A percentile compares a stretch with the other conserved stretches of the same genome.
Conservation (phyloP, 2,797 vertebrate species). For the Choloepus didactylus region DNA sequence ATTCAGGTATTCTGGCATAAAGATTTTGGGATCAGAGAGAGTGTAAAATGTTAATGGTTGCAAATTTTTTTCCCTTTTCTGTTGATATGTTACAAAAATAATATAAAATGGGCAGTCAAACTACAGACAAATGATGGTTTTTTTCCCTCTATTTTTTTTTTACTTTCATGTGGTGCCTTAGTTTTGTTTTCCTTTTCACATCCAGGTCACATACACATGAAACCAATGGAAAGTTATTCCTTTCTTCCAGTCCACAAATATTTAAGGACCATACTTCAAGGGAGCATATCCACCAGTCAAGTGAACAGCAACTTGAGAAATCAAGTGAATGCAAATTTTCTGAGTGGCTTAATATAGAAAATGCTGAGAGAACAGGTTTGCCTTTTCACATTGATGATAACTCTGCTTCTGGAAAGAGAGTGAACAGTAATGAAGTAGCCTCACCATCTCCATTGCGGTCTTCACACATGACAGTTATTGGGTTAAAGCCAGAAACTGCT, state of each 20-base stretch:
- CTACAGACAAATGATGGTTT: neutral
- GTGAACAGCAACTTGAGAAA: constrained; percentile 75
- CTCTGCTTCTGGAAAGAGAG: constrained; percentile 73
- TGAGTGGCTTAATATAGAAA: constrained; percentile 77
- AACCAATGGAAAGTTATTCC: constrained; percentile 76
- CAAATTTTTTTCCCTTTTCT: neutral
- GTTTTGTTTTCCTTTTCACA: constrained; percentile 26
- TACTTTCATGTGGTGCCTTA: neutral
- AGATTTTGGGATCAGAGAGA: neutral
- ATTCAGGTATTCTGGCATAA: neutral
- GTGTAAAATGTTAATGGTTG: neutral
- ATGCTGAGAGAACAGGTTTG: constrained; percentile 71
- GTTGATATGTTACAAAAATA: neutral
- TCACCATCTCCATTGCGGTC: constrained; percentile 53
- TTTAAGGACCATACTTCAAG: constrained; percentile 77
- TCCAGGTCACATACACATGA: constrained; percentile 83
- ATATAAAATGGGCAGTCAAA: neutral
- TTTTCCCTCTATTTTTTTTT: neutral
- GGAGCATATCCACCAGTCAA: constrained; percentile 40
- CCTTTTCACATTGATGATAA: constrained; percentile 64
- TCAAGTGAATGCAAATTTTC: constrained; percentile 63
- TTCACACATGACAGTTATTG: constrained; percentile 46
- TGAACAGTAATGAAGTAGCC: constrained; percentile 51
- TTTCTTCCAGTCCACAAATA: constrained; percentile 76
- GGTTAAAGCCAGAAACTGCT: constrained; percentile 64